These are phyloP conservation scores for Callopanchax toddi DNA, from an alignment of 2,113 vertebrate species.

Conservation along the genomic window DNA sequence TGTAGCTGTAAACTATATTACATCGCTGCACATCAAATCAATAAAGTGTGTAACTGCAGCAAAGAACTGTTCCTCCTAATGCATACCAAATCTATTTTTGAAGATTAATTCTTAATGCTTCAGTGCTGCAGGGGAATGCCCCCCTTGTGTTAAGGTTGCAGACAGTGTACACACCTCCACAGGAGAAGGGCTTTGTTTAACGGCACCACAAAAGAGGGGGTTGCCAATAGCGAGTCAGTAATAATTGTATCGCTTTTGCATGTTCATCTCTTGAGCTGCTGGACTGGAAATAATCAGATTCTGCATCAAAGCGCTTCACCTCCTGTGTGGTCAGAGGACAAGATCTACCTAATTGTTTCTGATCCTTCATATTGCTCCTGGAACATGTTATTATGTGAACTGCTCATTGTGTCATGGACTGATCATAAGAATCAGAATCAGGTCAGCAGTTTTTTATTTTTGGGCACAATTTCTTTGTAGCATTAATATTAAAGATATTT, in stretches of 20 bases:
- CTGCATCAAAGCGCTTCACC: slow-evolving; percentile 12
- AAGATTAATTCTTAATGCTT: not conserved
- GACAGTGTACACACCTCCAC: slow-evolving; percentile 2
- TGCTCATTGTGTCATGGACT: not conserved
- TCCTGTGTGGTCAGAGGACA: slow-evolving; percentile 13
- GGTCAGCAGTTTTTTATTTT: slow-evolving; percentile 4
- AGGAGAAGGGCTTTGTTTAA: slow-evolving; percentile 19
- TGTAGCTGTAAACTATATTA: not conserved
- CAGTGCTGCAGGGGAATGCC: not conserved
- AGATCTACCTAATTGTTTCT: slow-evolving; percentile 21
- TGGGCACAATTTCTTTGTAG: not conserved
- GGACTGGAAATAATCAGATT: slow-evolving; percentile 36
- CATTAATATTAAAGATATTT: not conserved
- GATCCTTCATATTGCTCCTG: slow-evolving; percentile 11
- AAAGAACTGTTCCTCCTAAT: slow-evolving; percentile 5
- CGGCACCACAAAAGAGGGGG: slow-evolving; percentile 7
- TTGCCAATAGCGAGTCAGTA: slow-evolving; percentile 11
- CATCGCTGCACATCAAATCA: not conserved
- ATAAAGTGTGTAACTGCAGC: slow-evolving; percentile 8
- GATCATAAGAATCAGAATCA: not conserved
- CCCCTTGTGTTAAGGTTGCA: not conserved
- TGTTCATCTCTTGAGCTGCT: slow-evolving; percentile 4
- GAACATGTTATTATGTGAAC: slow-evolving; percentile 1
- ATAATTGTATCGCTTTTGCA: slow-evolving; percentile 20
- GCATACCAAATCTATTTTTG: not conserved